Conservation (phyloP, 2,888 invertebrate species). For the Diplolepis rosae region DNA sequence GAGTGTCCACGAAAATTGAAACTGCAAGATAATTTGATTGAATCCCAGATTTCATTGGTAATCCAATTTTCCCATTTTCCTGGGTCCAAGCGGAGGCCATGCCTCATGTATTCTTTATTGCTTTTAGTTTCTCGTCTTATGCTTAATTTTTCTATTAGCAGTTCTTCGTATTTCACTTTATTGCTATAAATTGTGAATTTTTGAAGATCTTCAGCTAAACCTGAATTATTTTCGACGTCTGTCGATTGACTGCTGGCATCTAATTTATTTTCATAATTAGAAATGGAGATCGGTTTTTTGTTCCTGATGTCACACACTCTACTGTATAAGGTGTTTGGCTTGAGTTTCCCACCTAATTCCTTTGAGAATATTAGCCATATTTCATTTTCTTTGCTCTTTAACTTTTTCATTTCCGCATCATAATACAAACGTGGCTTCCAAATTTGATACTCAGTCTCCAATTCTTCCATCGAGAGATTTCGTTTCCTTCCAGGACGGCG, state of each 20-base stretch:
- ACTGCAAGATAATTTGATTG: conserved; percentile 6
- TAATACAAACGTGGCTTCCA: not conserved
- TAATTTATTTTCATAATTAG: too few species aligned
- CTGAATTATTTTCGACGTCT: too few species aligned
- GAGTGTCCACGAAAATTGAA: conserved; percentile 25
- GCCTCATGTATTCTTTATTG: not conserved
- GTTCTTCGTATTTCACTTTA: too few species aligned
- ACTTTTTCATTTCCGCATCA: not conserved
- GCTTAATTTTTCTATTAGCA: not conserved
- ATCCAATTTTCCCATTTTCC: conserved; percentile 32
- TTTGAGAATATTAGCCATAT: not conserved
- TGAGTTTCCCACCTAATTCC: not conserved
- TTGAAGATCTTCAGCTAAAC: too few species aligned
- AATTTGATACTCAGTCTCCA: not conserved
- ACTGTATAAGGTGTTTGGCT: not conserved
- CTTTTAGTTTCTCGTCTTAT: not conserved
- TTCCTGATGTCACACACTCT: not conserved
- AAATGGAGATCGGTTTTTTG: not conserved
- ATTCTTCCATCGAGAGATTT: not conserved
- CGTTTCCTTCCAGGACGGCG: not conserved
- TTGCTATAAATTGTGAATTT: too few species aligned
- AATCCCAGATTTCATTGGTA: conserved; percentile 11
- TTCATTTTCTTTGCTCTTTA: not conserved
- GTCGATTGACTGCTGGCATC: too few species aligned
- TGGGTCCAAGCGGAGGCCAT: not conserved